Base-by-base conservation (phyloP, 2,113 vertebrate genomes). In the Stomatorhinus ivindoensis region DNA sequence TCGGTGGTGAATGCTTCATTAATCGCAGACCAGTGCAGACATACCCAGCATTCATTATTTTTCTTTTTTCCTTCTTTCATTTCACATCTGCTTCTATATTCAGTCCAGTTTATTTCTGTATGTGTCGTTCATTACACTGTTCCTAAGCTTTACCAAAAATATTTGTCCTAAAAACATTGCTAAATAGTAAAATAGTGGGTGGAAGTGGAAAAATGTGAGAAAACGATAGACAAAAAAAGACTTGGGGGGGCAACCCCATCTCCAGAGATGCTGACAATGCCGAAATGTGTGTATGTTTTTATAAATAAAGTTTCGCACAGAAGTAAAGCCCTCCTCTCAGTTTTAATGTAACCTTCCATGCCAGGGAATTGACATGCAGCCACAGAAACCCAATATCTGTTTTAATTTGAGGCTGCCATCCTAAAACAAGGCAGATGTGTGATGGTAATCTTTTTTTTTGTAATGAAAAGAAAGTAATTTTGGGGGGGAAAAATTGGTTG, bases 391-490 rank as follows among this genome's bases (percentile, higher is more conserved):
- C 35, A 11, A 88, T 73, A 88, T 76, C 42, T 87, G 53, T 61
- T 87, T 88, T 88, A 61, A 27, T 76, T 73, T 48, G 21, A 50
- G 42, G 44, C 58, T 35, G 44, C 21, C 50, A 53, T 31, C 86
- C 48, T 55, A 51, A 87, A 55, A 55, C 86, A 87, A 35, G 86
- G 48, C 11, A 53, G 58, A 80, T 48, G 80, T 50, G 65, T 88
- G 46, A 65, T 88, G 55, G 50, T 58, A 44, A 69, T 65, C 55
- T 65, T 69, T 69, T 87, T 87, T 42, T 35, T 88, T 87, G 24
- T 83, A 80, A 53, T 21, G 31, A 55, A 48, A 83, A 89, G 69
- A 82, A 53, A 55, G 35, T 89, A 11, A 76, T 39, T 89, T 48
- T 53, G 46, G 27, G 47, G 61, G 48, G 65, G 44, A 55, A 35